Evolutionary conservation across 2,113 vertebrate species (phyloP).

Genomic region (Glaucomys volans): DNA sequence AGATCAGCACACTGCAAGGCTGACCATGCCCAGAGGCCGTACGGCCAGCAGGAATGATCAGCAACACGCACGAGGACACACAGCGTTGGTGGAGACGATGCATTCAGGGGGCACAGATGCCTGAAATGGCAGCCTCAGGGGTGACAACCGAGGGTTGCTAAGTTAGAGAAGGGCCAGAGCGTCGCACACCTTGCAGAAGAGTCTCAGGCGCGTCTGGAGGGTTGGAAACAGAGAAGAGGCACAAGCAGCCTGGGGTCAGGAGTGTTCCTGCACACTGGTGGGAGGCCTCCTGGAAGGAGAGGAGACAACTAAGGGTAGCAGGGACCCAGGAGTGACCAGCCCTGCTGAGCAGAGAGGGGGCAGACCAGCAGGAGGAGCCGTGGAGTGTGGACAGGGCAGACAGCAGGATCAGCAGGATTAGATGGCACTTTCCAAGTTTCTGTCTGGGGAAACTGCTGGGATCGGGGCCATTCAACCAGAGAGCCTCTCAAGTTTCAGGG

Average conservation of each 20-base stretch:
- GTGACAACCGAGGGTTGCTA: background rate
- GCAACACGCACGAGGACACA: rapidly evolving
- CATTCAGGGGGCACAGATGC: rapidly evolving
- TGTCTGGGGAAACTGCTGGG: rapidly evolving
- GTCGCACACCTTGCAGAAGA: background rate
- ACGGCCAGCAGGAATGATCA: background rate
- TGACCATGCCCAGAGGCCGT: background rate
- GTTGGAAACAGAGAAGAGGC: background rate
- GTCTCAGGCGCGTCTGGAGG: background rate
- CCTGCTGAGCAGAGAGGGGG: too few species aligned
- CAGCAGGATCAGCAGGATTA: rapidly evolving
- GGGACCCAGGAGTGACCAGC: background rate
- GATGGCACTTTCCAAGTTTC: background rate
- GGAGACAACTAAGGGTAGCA: rapidly evolving
- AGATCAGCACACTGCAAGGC: background rate
- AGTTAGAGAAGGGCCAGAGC: background rate
- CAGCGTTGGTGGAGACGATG: rapidly evolving
- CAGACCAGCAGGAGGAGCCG: background rate
- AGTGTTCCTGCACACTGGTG: background rate
- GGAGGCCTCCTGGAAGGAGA: background rate
- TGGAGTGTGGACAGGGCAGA: rapidly evolving
- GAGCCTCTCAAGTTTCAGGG: background rate
- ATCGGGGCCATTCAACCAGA: background rate
- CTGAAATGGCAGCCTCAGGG: rapidly evolving
- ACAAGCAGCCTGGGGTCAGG: rapidly evolving